phyloP scores from a whole-genome alignment of 2,113 vertebrate species.

The Gadus macrocephalus region DNA sequence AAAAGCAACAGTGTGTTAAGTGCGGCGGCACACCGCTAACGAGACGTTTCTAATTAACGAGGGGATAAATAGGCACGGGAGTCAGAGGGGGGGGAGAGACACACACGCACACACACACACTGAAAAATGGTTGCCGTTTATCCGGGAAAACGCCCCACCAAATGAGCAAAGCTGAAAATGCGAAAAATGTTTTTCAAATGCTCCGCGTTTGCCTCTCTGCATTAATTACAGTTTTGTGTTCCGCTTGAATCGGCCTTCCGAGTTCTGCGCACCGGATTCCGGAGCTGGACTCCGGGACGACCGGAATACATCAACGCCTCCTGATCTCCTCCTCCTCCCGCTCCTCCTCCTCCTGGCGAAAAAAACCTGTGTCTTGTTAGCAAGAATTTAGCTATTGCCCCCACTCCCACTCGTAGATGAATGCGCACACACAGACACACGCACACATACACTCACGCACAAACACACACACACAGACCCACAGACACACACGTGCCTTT shows the following conservation, averaged over 20 bases:
- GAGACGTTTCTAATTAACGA: slow-evolving; percentile 72
- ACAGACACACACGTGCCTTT: slow-evolving; percentile 3
- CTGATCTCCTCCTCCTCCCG: slow-evolving; percentile 33
- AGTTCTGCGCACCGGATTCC: slow-evolving; percentile 48
- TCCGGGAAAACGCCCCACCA: slow-evolving; percentile 26
- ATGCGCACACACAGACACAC: no score
- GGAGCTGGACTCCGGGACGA: slow-evolving; percentile 58
- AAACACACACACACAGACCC: no score
- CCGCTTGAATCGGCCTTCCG: slow-evolving; percentile 50
- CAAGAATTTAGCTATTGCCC: slow-evolving; percentile 51
- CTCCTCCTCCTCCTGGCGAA: slow-evolving; percentile 7
- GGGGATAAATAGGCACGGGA: slow-evolving; percentile 16
- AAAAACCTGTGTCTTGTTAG: slow-evolving; percentile 50
- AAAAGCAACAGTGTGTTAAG: slow-evolving; percentile 83
- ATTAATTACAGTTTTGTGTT: slow-evolving; percentile 62
- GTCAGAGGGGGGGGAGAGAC: slow-evolving; percentile 9
- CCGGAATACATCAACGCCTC: slow-evolving; percentile 47
- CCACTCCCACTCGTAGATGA: background rate
- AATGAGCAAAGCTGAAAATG: slow-evolving; percentile 54
- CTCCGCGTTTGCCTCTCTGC: slow-evolving; percentile 50
- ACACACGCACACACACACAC: slow-evolving; percentile 29
- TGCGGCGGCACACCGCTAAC: slow-evolving; percentile 55
- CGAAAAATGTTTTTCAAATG: slow-evolving; percentile 72
- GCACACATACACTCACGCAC: no score
- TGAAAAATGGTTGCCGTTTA: slow-evolving; percentile 18